phyloP scores from a whole-genome alignment of 2,888 invertebrate species.

The Oscheius sp. region DNA sequence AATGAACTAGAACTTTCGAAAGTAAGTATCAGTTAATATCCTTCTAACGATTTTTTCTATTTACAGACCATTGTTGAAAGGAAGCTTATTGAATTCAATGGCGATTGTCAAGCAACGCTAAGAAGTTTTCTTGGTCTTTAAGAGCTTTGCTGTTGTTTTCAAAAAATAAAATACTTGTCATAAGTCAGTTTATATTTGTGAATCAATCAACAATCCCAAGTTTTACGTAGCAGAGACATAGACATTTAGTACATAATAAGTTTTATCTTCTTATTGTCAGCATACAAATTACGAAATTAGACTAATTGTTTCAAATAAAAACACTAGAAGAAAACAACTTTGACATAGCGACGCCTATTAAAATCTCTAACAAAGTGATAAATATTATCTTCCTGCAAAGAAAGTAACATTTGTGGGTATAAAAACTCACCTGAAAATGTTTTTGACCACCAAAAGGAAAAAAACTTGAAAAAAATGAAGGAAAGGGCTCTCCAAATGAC shows the following conservation, averaged over 20 bases:
- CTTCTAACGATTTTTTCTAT: not conserved
- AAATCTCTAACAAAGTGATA: not conserved
- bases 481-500: too few relatives aligned
- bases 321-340: not conserved
- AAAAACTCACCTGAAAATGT: constrained; percentile 76
- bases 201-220: too few relatives aligned
- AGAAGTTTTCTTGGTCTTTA: constrained; percentile 21
- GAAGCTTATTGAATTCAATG: constrained; percentile 47
- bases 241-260: too few relatives aligned
- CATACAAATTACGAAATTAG: too few relatives aligned
- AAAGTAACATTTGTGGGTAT: not conserved
- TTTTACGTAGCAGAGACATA: too few relatives aligned
- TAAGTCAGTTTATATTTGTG: too few relatives aligned
- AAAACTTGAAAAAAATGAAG: constrained; percentile 78
- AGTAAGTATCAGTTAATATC: constrained; percentile 11
- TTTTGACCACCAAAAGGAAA: constrained; percentile 87
- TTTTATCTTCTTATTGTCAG: too few relatives aligned
- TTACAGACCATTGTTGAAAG: constrained; percentile 35
- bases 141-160: too few relatives aligned
- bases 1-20: constrained; percentile 51
- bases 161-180: too few relatives aligned
- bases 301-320: too few relatives aligned
- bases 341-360: not conserved
- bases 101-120: constrained; percentile 29
- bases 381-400: not conserved